A percentile compares a stretch with the other conserved stretches of the same genome.
Evolutionary conservation across 23 tunicate genomes (phyloP).

Genomic region (Aplidium turbinatum): DNA sequence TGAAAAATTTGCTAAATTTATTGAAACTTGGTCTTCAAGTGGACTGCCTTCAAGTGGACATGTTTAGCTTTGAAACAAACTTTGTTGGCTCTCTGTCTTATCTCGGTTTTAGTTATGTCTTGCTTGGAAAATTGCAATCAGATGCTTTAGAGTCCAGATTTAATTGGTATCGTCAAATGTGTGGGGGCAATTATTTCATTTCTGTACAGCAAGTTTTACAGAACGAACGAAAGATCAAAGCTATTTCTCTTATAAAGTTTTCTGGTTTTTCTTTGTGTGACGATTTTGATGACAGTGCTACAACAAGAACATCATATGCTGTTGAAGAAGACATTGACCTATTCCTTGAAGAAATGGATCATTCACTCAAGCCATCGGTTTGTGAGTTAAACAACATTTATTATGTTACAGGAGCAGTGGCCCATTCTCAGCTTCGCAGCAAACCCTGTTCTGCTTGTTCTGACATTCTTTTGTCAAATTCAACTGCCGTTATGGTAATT

Average conservation of each 20-base stretch:
- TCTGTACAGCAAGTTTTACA: slow-evolving; percentile 22
- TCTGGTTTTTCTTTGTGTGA: slow-evolving; percentile 11
- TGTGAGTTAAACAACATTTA: slow-evolving; percentile 18
- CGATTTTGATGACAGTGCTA: slow-evolving; percentile 13
- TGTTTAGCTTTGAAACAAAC: no score
- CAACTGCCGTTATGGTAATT: slow-evolving; percentile 7
- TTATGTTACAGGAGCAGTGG: slow-evolving; percentile 31
- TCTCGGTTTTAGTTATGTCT: slow-evolving; percentile 21
- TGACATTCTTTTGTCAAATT: slow-evolving; percentile 14
- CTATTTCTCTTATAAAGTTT: slow-evolving; percentile 26
- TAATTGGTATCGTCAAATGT: slow-evolving; percentile 24
- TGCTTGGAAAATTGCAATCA: slow-evolving; percentile 31
- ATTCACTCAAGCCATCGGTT: slow-evolving; percentile 5
- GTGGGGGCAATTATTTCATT: slow-evolving; percentile 25
- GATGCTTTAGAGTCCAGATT: slow-evolving; percentile 27
- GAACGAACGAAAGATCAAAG: slow-evolving; percentile 30
- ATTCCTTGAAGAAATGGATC: slow-evolving; percentile 10
- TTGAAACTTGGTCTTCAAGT: slow-evolving; percentile 26
- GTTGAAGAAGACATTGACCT: slow-evolving; percentile 18
- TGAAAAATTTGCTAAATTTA: slow-evolving; percentile 24
- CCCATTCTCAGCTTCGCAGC: slow-evolving; percentile 25
- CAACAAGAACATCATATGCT: not conserved
- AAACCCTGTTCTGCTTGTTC: slow-evolving; percentile 24
- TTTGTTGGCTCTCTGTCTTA: no score
- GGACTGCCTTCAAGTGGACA: slow-evolving; percentile 12